Base-by-base conservation (phyloP, 2,888 invertebrate species). In the Rhaphigaster nebulosa region DNA sequence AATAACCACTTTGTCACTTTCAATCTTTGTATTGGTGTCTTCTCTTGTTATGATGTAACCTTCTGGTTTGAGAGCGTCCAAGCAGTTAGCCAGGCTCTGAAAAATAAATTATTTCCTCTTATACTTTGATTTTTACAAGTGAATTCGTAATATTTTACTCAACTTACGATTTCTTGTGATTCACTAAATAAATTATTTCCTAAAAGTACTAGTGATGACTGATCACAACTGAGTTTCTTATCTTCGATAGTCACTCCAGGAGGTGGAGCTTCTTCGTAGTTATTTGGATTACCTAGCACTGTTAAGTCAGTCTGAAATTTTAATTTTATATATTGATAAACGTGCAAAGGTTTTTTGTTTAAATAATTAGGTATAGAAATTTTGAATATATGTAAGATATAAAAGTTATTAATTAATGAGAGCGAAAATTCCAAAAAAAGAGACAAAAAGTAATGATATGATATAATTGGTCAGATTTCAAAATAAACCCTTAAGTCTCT, bases 11-110 rank as follows among this genome's bases (percentile, higher is more conserved):
- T 87, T n/a, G 10, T 90, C 76, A 34, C 65, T 52, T 60, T 88
- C 54, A 23, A 90, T 45, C 88, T 95, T 94, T 0, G 95, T 94
- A 76, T 94, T 94, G 15, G 94, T 93, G 60, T 94, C 94, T 93
- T 96, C 96, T 50, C 96, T 94, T 56, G 95, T 94, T 88, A 96
- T 93, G 3, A 96, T 92, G 93, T 95, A 96, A 90, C 95, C 95
- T 92, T 95, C 95, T 23, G 96, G 95, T 26, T 94, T 94, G 0
- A 96, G 93, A 0, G 95, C 94, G 1, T 94, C 93, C 6, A 94
- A 92, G 0, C 95, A 95, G 93, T 94, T 94, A 90, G 94, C 93
- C 0, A 95, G 93, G 0, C 94, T 92, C 95, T 95, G 92, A 29
- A 91, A 92, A 91, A 91, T 56, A 60, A 87, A 54, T 18, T 88